These are phyloP conservation scores for Leucophenga varia DNA, from an alignment of 1,140 invertebrate species.

Conservation along the genomic window DNA sequence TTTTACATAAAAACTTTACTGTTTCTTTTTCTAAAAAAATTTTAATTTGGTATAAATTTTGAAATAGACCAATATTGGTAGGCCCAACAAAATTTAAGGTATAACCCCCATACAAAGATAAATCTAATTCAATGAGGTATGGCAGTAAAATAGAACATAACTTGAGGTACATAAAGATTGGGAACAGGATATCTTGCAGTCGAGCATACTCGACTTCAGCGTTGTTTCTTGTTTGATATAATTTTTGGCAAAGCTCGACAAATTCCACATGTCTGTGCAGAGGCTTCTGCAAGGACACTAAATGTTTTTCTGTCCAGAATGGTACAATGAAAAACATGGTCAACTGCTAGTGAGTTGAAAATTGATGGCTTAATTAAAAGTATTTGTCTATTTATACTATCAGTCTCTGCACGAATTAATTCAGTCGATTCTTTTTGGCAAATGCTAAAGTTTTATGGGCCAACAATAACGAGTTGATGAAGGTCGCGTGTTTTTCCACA, in stretches of 20 bases:
- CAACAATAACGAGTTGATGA: constrained; percentile 12
- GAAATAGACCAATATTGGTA: too few species aligned
- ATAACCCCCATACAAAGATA: too few species aligned
- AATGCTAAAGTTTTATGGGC: constrained; percentile 11
- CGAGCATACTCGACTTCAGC: too few species aligned
- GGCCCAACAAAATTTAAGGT: too few species aligned
- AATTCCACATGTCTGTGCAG: constrained; percentile 8
- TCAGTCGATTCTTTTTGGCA: constrained; percentile 8
- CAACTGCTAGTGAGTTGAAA: constrained; percentile 1
- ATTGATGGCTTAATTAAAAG: constrained; percentile 5
- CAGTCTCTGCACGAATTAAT: constrained; percentile 4
- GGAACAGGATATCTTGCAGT: neutral
- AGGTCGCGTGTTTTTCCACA: constrained; percentile 14
- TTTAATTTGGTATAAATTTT: too few species aligned
- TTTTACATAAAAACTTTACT: too few species aligned
- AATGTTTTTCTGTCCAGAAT: constrained; percentile 9
- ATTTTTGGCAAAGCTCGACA: constrained; percentile 8
- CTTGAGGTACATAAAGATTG: too few species aligned
- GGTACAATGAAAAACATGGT: constrained; percentile 1
- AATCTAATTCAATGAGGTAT: too few species aligned
- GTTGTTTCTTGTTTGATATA: neutral
- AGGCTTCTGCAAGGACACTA: constrained; percentile 8
- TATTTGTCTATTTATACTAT: constrained; percentile 9
- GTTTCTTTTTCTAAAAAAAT: too few species aligned
- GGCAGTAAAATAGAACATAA: too few species aligned